Base-by-base conservation (phyloP, 2,888 invertebrate genomes). In the Encarsia formosa region DNA sequence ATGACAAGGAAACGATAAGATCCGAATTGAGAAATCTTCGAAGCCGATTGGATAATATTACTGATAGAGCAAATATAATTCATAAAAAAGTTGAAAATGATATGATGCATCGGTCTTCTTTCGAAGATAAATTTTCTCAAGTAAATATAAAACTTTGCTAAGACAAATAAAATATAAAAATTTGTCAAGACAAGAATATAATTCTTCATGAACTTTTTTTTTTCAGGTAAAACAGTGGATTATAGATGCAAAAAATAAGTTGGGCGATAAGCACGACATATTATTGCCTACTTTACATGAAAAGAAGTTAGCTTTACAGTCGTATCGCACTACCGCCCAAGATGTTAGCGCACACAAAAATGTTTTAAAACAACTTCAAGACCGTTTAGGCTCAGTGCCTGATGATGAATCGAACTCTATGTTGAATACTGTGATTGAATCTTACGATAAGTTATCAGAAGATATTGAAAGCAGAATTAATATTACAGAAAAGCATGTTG, bases 91-190 rank as follows among this genome's bases (percentile, higher is more conserved):
- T 93, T 16, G 95, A 96, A 77, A 88, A 87, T 1, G 87, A 89
- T 32, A 81, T 95, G 56, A 87, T 93, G 69, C 91, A 94, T 64
- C 83, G 94, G 73, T 90, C 91, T 4, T 92, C 93, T 1, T 92
- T 96, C 70, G 94, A 95, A 70, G 94, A 95, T 63, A 92, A 91
- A 57, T 88, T 90, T 61, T 85, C 86, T 40, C 92, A 93, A 43
- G 61, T 63, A 49, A 63, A 40, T 46, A n/a, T 29, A 9, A 24
- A 16, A 24, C 29, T 9, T 29, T 29, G 13, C 13, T 29, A 13
- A 29, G 29, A 29, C 29, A 9, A 29, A n/a, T 44, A 34, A 49
- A 63, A 40, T 46, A n/a, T 29, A 9, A 24, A 16, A 24, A 8
- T 9, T 29, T 29, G 13, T 29, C 13, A 13, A 29, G 29, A 29